Evolutionary conservation across 2,797 vertebrate species (phyloP).

Genomic region (Crypturellus tataupa): DNA sequence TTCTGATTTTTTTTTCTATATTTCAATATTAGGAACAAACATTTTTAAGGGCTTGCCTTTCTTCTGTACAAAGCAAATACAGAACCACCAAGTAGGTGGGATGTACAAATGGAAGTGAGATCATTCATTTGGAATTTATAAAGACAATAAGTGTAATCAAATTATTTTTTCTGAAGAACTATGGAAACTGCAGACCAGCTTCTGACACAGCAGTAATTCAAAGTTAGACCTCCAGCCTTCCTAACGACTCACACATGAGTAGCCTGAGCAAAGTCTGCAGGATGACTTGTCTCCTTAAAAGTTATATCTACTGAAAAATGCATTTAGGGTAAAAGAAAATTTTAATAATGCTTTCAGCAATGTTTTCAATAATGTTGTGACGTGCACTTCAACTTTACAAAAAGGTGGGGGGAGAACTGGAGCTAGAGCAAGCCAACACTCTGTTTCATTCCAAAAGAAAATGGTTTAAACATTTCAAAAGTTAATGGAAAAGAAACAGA

Average conservation of each 20-base stretch:
- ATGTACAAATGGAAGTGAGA: slow-evolving; percentile 24
- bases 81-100: neutral
- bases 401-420: neutral
- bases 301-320: slow-evolving; percentile 57
- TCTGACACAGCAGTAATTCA: slow-evolving; percentile 53
- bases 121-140: slow-evolving; percentile 13
- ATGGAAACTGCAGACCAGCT: slow-evolving; percentile 51
- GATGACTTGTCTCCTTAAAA: neutral
- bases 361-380: slow-evolving; percentile 30
- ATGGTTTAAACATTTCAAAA: neutral
- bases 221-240: slow-evolving; percentile 14
- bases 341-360: slow-evolving; percentile 19
- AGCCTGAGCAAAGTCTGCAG: slow-evolving; percentile 24
- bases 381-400: neutral
- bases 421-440: neutral
- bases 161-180: slow-evolving; percentile 14
- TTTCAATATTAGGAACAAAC: slow-evolving; percentile 58
- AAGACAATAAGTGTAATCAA: slow-evolving; percentile 48
- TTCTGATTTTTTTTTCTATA: slow-evolving; percentile 1
- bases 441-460: slow-evolving; percentile 18
- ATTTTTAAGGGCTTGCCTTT: neutral
- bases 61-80: neutral
- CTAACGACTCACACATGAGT: slow-evolving; percentile 57
- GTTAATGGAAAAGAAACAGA: neutral
- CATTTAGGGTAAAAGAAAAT: slow-evolving; percentile 36